phyloP scores from a whole-genome alignment of 2,888 invertebrate genomes.

The Clanis bilineata region DNA sequence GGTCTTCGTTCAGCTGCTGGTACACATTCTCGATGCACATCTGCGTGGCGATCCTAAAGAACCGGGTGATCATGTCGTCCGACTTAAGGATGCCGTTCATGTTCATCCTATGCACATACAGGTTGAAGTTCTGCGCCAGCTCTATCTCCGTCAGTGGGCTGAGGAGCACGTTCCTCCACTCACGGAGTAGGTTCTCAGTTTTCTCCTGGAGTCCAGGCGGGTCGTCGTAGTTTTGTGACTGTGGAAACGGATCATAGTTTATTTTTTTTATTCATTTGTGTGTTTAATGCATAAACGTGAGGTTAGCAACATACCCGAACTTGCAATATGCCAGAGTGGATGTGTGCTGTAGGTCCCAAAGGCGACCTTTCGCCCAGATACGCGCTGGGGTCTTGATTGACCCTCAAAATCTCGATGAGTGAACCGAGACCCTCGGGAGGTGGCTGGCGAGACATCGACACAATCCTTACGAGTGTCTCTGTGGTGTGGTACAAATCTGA shows the following conservation, averaged over 20 bases:
- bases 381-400: conserved; percentile 86
- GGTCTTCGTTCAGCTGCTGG: conserved; percentile 89
- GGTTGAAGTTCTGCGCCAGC: conserved; percentile 94
- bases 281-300: too few species aligned
- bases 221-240: conserved; percentile 91
- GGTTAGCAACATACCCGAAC: conserved; percentile 83
- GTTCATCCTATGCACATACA: conserved; percentile 98
- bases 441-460: conserved; percentile 87
- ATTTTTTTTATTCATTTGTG: background rate
- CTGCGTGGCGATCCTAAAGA: conserved; percentile 98
- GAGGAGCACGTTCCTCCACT: conserved; percentile 97
- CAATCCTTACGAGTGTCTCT: conserved; percentile 90
- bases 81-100: conserved; percentile 94
- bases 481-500: conserved; percentile 94
- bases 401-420: conserved; percentile 90
- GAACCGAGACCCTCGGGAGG: conserved; percentile 92
- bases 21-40: conserved; percentile 98
- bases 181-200: conserved; percentile 95
- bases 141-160: conserved; percentile 90
- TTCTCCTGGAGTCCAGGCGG: conserved; percentile 97
- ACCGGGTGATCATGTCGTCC: conserved; percentile 97
- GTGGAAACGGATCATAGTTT: background rate
- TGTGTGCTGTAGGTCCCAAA: conserved; percentile 92
- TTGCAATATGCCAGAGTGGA: conserved; percentile 95
- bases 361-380: conserved; percentile 90